Evolutionary conservation across 2,113 vertebrate genomes (phyloP).

Genomic region (Sinocyclocheilus rhinocerous): DNA sequence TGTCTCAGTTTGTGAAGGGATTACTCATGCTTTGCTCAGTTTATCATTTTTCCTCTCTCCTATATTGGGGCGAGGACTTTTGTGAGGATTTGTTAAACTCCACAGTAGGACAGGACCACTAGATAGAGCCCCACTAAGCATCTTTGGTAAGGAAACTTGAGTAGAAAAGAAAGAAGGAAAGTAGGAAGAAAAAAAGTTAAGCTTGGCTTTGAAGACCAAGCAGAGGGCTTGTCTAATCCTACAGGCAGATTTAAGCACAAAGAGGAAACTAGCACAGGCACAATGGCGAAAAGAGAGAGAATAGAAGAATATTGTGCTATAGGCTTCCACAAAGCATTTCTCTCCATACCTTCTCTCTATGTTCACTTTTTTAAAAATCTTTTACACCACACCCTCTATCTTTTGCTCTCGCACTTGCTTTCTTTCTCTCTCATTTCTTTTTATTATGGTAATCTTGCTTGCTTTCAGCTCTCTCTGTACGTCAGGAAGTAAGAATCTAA

Average conservation of each 20-base stretch:
- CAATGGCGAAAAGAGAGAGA: slow-evolving; percentile 40
- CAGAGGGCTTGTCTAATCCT: slow-evolving; percentile 69
- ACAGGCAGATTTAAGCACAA: slow-evolving; percentile 66
- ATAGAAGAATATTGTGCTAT: slow-evolving; percentile 42
- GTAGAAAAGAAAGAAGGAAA: slow-evolving; percentile 41
- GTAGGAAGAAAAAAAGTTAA: slow-evolving; percentile 44
- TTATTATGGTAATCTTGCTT: slow-evolving; percentile 24
- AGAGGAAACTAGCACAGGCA: slow-evolving; percentile 55
- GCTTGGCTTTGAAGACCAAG: slow-evolving; percentile 65
- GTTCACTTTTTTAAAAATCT: slow-evolving; percentile 22
- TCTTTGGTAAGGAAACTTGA: slow-evolving; percentile 63
- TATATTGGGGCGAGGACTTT: slow-evolving; percentile 40
- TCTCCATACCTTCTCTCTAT: slow-evolving; percentile 7
- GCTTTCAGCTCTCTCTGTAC: slow-evolving; percentile 18
- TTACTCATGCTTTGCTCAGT: slow-evolving; percentile 24
- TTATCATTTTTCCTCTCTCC: slow-evolving; percentile 5
- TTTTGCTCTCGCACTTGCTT: neutral
- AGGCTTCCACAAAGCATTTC: slow-evolving; percentile 56
- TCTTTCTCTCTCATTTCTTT: slow-evolving; percentile 11
- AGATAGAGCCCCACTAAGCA: slow-evolving; percentile 63
- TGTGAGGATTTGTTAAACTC: slow-evolving; percentile 65
- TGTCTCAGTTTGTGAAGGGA: slow-evolving; percentile 30
- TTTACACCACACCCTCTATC: slow-evolving; percentile 28
- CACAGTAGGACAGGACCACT: slow-evolving; percentile 55
- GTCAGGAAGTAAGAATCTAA: slow-evolving; percentile 13